Conservation (phyloP, 2,888 invertebrate species). For the Tetragonisca angustula region DNA sequence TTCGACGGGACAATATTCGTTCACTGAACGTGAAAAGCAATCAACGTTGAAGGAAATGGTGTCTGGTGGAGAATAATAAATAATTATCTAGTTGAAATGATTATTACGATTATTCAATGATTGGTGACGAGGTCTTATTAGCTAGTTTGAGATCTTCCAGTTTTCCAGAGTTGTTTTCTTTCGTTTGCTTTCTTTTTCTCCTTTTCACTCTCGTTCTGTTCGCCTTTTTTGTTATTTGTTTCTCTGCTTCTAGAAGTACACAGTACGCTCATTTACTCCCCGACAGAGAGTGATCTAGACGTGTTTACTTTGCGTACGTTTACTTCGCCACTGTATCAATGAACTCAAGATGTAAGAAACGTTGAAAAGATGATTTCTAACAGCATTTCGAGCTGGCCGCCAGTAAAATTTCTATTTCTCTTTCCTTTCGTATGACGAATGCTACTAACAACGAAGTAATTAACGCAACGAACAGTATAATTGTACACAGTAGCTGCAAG, state of each 20-base stretch:
- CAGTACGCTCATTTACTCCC: slow-evolving; percentile 32
- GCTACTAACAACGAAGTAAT: not conserved
- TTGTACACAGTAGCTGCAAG: no score
- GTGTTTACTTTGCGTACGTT: slow-evolving; percentile 33
- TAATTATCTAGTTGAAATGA: not conserved
- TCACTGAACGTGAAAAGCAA: not conserved
- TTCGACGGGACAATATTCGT: not conserved
- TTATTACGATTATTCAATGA: not conserved
- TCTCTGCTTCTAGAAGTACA: slow-evolving; percentile 15
- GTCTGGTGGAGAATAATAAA: no score
- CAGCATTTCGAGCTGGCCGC: not conserved
- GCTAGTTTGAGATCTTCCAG: not conserved
- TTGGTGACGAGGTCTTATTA: not conserved
- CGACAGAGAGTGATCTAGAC: slow-evolving; percentile 33
- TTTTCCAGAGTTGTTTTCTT: not conserved
- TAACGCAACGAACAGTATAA: no score
- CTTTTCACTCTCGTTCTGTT: not conserved
- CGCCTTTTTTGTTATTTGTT: slow-evolving; percentile 4
- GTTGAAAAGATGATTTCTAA: not conserved
- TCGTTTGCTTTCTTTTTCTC: slow-evolving; percentile 5
- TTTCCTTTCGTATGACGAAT: not conserved
- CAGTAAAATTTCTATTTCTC: not conserved
- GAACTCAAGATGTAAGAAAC: not conserved
- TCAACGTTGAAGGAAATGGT: no score
- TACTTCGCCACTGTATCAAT: slow-evolving; percentile 18